These are phyloP conservation scores for Drosophila aff. DNA, from an alignment of 1,140 invertebrate species.

Conservation along the genomic window DNA sequence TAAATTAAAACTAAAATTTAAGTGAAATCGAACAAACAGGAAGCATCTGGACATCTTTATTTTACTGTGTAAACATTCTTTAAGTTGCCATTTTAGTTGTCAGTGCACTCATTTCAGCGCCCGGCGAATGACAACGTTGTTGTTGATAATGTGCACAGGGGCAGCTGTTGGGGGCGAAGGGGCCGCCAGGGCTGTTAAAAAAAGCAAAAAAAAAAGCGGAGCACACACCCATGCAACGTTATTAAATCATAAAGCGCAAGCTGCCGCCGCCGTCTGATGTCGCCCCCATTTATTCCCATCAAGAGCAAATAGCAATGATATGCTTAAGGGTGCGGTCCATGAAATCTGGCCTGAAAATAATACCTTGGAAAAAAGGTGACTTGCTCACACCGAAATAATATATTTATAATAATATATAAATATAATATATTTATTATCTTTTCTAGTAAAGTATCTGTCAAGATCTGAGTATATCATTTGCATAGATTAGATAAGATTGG, in stretches of 20 bases:
- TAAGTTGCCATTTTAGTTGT: background rate
- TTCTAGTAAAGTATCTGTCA: no score
- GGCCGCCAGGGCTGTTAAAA: background rate
- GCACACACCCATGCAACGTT: slow-evolving; percentile 65
- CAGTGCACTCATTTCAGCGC: slow-evolving; percentile 19
- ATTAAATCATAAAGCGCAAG: slow-evolving; percentile 79
- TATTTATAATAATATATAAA: no score
- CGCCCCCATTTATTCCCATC: slow-evolving; percentile 51
- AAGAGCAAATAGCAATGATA: slow-evolving; percentile 33
- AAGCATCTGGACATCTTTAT: no score
- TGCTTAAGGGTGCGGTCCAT: slow-evolving; percentile 6
- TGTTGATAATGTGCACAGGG: slow-evolving; percentile 59
- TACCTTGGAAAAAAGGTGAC: background rate
- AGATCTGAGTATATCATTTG: background rate
- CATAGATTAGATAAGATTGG: background rate
- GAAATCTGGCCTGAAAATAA: background rate
- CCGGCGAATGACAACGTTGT: slow-evolving; percentile 31
- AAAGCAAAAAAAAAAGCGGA: background rate
- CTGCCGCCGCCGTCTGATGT: slow-evolving; percentile 68
- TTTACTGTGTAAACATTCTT: background rate
- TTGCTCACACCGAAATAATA: background rate
- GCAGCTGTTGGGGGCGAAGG: background rate
- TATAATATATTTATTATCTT: background rate
- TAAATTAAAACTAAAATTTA: no score
- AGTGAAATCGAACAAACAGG: no score